Base-by-base conservation (phyloP, 1,140 invertebrate genomes). In the Pseudobourletiella spinata region DNA sequence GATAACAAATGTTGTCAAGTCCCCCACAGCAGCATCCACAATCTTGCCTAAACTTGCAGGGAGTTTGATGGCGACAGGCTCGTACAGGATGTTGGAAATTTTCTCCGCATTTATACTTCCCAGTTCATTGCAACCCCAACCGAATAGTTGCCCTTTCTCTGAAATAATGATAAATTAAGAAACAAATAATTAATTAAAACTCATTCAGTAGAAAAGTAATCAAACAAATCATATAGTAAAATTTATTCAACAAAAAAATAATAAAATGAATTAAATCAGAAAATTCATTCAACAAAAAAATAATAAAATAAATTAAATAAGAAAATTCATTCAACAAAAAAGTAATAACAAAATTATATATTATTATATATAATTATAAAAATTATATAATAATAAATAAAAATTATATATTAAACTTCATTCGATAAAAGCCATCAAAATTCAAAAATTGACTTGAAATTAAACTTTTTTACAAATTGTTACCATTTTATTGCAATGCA, bases 101-200 rank as follows among this genome's bases (percentile, higher is more conserved):
- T 57, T 30, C 11, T 57, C 26, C n/a, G 65, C 32, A 44, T 62
- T 48, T 22, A 98, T 76, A 74, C 98, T 94, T 2, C 83, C 83
- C 73, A 96, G 97, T 77, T 98, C 95, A 1, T 88, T 87, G 74
- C 95, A 98, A 22, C 95, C 95, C 94, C 95, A 98, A 0, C 93
- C 94, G 80, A 96, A 98, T 1, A 96, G 79, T 71, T 95, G 88
- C 20, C 94, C 94, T 73, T 86, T 84, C 69, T 94, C 91, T 89
- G 26, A 20, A 57, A 8, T 24, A 8, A n/a, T n/a, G n/a, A n/a
- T n/a, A n/a, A n/a, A n/a, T n/a, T n/a, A n/a, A n/a, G n/a, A n/a
- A n/a, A n/a, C n/a, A n/a, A n/a, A n/a, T n/a, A n/a, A n/a, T n/a
- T n/a, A n/a, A n/a, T n/a, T n/a, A n/a, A n/a, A n/a, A n/a, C n/a